Conservation (phyloP, 2,113 vertebrate genomes). For the Marmota monax region DNA sequence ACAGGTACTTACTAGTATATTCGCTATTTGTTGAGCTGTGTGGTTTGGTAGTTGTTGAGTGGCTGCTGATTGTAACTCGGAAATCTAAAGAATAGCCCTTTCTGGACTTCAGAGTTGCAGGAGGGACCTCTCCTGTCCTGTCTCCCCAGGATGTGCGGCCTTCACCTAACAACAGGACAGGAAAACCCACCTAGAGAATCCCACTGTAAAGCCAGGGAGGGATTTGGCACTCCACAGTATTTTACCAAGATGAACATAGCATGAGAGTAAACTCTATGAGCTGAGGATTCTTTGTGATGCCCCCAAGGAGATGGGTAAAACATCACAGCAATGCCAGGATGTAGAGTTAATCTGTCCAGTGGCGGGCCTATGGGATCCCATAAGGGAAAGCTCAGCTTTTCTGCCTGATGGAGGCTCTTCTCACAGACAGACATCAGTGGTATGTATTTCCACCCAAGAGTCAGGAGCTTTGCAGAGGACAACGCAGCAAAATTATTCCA, state of each 20-base stretch:
- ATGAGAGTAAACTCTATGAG: not conserved
- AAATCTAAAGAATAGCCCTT: not conserved
- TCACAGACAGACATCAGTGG: not conserved
- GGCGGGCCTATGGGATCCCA: not conserved
- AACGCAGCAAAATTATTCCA: not conserved
- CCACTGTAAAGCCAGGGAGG: not conserved
- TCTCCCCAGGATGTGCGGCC: not conserved
- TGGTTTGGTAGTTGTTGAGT: not conserved
- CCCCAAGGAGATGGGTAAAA: not conserved
- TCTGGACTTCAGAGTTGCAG: not conserved
- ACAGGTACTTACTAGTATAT: not conserved
- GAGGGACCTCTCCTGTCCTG: not conserved
- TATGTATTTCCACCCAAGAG: slow-evolving; percentile 6
- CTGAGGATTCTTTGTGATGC: not conserved
- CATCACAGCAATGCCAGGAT: not conserved
- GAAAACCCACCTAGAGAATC: not conserved
- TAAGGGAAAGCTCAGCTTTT: not conserved
- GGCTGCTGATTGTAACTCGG: not conserved
- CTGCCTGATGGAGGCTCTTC: not conserved
- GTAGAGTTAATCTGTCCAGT: not conserved
- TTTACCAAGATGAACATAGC: not conserved
- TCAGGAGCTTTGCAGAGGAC: not conserved
- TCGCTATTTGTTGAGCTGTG: not conserved
- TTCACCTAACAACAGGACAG: not conserved
- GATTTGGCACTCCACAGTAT: not conserved